Percentiles rank a stretch among this genome's conserved stretches.
Evolutionary conservation across 1,140 invertebrate species (phyloP).

Genomic region (Zaprionus capensis): DNA sequence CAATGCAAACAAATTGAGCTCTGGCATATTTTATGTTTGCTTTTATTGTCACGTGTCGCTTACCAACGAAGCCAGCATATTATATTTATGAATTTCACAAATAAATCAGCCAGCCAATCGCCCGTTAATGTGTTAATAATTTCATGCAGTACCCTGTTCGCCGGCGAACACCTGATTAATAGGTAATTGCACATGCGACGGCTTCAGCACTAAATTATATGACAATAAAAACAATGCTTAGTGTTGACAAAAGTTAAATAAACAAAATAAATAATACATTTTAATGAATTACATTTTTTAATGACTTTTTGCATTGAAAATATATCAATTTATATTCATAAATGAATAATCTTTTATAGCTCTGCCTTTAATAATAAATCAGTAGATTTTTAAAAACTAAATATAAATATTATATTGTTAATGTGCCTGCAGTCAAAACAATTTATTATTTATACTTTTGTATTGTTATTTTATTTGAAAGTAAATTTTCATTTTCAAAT

Average conservation of each 20-base stretch:
- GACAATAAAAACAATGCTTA: background rate
- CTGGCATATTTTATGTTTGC: constrained; percentile 48
- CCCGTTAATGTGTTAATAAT: constrained; percentile 78
- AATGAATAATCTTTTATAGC: too few species aligned
- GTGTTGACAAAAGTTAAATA: background rate
- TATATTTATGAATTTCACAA: constrained; percentile 70
- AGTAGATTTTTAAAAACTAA: too few species aligned
- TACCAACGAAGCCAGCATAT: constrained; percentile 45
- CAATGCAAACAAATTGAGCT: constrained; percentile 58
- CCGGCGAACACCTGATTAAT: constrained; percentile 41
- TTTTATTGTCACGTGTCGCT: constrained; percentile 64
- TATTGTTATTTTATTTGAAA: background rate
- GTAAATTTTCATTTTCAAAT: too few species aligned
- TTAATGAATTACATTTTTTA: background rate
- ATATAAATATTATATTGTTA: too few species aligned
- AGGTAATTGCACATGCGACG: constrained; percentile 40
- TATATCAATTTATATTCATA: background rate
- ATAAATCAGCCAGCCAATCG: constrained; percentile 66
- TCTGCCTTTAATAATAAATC: too few species aligned
- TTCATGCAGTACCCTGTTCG: constrained; percentile 45
- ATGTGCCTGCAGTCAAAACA: too few species aligned
- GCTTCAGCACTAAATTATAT: constrained; percentile 14
- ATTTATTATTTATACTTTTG: too few species aligned
- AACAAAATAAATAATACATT: background rate
- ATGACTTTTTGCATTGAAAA: background rate